phyloP scores from a whole-genome alignment of 2,113 vertebrate genomes.

The Hemicordylus capensis region DNA sequence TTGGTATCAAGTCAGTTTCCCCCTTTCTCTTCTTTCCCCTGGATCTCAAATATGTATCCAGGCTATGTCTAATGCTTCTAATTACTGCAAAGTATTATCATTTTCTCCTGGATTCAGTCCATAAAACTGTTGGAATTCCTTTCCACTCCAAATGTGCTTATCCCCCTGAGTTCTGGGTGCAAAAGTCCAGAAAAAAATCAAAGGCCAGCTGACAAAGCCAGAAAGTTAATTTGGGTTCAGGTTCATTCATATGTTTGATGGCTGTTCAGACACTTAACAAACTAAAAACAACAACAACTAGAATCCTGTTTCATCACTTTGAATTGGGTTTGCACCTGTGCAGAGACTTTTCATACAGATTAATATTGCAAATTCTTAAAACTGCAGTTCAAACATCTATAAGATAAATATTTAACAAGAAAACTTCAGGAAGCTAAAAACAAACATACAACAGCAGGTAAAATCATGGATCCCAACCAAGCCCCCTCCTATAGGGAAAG shows the following conservation, averaged over 20 bases:
- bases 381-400: too few relatives aligned
- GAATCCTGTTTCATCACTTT: too few relatives aligned
- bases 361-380: too few relatives aligned
- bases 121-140: not conserved
- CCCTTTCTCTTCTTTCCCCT: too few relatives aligned
- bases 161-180: not conserved
- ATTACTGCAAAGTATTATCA: not conserved
- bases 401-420: not conserved
- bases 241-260: too few relatives aligned
- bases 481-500: not conserved
- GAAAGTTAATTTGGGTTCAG: too few relatives aligned
- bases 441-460: not conserved
- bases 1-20: too few relatives aligned
- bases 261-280: too few relatives aligned
- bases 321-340: too few relatives aligned
- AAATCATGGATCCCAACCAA: not conserved
- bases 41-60: not conserved
- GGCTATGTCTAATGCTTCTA: not conserved
- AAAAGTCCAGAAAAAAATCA: not conserved
- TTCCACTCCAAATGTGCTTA: not conserved
- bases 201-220: not conserved
- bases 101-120: not conserved
- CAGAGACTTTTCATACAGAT: too few relatives aligned
- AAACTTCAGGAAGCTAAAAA: not conserved
- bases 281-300: too few relatives aligned